Evolutionary conservation across 2,888 invertebrate genomes (phyloP).

Genomic region (Ernsta delagoae): DNA sequence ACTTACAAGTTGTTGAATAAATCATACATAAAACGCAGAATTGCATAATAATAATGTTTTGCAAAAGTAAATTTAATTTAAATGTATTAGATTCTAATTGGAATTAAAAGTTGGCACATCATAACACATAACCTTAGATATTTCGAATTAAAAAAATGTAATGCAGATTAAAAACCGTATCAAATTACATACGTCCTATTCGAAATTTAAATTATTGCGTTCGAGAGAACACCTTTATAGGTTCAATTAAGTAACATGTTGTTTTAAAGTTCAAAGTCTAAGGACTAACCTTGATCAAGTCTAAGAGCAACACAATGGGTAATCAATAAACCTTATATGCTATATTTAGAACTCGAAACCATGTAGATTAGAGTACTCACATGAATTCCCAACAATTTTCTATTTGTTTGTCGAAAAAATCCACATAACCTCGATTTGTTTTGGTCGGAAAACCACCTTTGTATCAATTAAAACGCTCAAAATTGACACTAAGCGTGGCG

Average conservation of each 20-base stretch:
- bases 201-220: no score
- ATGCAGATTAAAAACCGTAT: constrained; percentile 4
- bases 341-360: constrained; percentile 39
- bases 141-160: background rate
- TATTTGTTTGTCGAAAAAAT: background rate
- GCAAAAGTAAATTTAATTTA: background rate
- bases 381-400: constrained; percentile 13
- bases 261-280: constrained; percentile 46
- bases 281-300: constrained; percentile 50
- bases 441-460: background rate
- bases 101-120: constrained; percentile 2
- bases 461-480: constrained; percentile 3
- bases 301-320: background rate
- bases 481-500: constrained; percentile 4
- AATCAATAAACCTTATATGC: constrained; percentile 22
- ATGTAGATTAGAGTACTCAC: constrained; percentile 19
- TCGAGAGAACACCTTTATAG: no score
- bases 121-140: background rate
- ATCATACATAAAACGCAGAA: background rate
- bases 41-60: background rate
- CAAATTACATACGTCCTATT: background rate
- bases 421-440: background rate
- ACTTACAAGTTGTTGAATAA: background rate
- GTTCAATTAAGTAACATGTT: background rate
- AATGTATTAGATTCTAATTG: background rate